A percentile compares a stretch with the other conserved stretches of the same genome.
These are phyloP conservation scores for Halcyon senegalensis DNA, from an alignment of 2,113 vertebrate genomes.

Conservation along the genomic window DNA sequence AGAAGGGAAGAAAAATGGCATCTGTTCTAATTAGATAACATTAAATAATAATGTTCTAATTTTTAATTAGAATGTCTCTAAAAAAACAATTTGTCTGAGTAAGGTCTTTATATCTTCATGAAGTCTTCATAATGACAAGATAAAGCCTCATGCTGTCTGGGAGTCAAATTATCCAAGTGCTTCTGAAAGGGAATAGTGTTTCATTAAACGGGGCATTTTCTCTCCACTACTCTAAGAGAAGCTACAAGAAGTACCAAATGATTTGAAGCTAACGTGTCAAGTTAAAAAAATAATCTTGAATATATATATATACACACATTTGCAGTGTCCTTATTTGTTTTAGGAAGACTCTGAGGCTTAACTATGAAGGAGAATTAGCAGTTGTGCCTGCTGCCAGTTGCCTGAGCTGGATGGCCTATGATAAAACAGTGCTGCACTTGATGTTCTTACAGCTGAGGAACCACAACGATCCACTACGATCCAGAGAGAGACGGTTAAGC, in stretches of 20 bases:
- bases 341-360: background rate
- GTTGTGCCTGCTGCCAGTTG: background rate
- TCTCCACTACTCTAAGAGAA: background rate
- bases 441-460: background rate
- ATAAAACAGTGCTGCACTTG: background rate
- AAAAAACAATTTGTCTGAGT: constrained; percentile 21
- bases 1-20: constrained; percentile 1
- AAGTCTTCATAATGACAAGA: background rate
- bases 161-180: background rate
- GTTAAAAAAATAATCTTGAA: background rate
- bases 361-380: background rate
- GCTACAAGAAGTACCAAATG: background rate
- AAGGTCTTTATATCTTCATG: background rate
- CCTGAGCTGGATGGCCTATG: background rate
- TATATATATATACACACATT: background rate
- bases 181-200: background rate
- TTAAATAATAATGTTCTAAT: constrained; percentile 40
- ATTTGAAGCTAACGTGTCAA: background rate
- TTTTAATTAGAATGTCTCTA: constrained; percentile 29
- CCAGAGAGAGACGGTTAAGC: background rate
- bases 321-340: background rate
- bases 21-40: constrained; percentile 13
- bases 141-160: background rate
- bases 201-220: background rate
- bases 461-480: background rate